These are phyloP conservation scores for Pteropus alecto DNA, from an alignment of 2,113 vertebrate species.

Conservation along the genomic window DNA sequence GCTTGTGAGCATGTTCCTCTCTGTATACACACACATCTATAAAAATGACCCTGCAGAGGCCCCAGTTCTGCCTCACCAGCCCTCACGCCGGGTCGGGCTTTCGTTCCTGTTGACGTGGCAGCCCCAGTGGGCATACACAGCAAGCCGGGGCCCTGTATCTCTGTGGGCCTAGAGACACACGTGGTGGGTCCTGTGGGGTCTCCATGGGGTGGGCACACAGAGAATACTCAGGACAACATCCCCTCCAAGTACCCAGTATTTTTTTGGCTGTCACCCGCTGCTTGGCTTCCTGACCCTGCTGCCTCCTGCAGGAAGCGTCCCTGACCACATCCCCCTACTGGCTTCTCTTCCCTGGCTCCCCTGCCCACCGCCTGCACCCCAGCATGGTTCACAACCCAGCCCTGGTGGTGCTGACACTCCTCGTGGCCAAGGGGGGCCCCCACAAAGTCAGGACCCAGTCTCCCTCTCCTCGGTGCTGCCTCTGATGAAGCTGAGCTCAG, in stretches of 20 bases:
- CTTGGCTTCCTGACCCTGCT: not conserved
- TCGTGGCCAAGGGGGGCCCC: not conserved
- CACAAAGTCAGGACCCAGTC: not conserved
- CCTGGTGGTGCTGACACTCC: not conserved
- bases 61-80: not conserved
- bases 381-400: not conserved
- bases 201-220: not conserved
- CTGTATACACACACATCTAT: not conserved
- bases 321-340: fast-evolving
- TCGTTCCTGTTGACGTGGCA: not conserved
- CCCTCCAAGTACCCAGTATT: not conserved
- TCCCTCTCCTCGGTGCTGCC: not conserved
- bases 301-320: not conserved
- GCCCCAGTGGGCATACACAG: not conserved
- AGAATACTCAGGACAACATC: not conserved
- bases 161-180: not conserved
- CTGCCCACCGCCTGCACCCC: not conserved
- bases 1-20: not conserved
- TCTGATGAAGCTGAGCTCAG: not conserved
- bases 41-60: not conserved
- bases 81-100: not conserved
- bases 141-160: not conserved
- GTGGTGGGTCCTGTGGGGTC: not conserved
- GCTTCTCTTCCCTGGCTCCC: not conserved
- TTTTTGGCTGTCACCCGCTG: not conserved